These are phyloP conservation scores for Porites lobata DNA, from an alignment of 92 coral and sea anemone genomes.

Conservation along the genomic window DNA sequence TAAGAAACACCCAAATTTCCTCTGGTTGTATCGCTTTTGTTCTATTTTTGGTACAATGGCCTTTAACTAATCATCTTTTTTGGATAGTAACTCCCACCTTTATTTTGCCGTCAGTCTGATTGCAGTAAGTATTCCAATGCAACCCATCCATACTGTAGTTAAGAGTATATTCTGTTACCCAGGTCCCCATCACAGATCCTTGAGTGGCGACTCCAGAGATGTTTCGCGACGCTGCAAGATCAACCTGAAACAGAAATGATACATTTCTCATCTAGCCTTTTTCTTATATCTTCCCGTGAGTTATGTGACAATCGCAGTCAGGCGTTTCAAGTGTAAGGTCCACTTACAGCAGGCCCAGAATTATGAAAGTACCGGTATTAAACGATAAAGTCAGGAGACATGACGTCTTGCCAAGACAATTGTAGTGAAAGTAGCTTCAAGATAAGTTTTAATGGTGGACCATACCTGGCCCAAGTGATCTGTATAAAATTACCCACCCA, in stretches of 20 bases:
- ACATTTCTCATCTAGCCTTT: background rate
- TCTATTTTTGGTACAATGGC: background rate
- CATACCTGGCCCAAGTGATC: no score
- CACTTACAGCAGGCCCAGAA: background rate
- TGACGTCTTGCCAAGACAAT: no score
- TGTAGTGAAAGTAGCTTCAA: no score
- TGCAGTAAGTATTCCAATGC: constrained; percentile 33
- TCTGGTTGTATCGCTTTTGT: background rate
- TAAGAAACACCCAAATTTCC: no score
- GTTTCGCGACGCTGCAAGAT: constrained; percentile 80
- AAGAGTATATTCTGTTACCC: constrained; percentile 81
- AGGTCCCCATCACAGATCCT: constrained; percentile 78
- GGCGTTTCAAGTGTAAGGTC: background rate
- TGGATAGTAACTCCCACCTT: constrained; percentile 5
- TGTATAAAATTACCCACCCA: no score
- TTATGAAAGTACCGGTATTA: background rate
- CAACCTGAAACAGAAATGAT: constrained; percentile 47
- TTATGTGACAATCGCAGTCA: background rate
- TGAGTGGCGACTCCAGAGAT: constrained; percentile 94
- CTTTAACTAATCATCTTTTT: no score
- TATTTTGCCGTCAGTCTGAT: background rate
- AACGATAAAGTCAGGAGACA: no score
- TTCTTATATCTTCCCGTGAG: background rate
- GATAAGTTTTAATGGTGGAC: no score
- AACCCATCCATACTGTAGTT: constrained; percentile 86